phyloP scores from a whole-genome alignment of 2,113 vertebrate genomes.

The Hoplias malabaricus region DNA sequence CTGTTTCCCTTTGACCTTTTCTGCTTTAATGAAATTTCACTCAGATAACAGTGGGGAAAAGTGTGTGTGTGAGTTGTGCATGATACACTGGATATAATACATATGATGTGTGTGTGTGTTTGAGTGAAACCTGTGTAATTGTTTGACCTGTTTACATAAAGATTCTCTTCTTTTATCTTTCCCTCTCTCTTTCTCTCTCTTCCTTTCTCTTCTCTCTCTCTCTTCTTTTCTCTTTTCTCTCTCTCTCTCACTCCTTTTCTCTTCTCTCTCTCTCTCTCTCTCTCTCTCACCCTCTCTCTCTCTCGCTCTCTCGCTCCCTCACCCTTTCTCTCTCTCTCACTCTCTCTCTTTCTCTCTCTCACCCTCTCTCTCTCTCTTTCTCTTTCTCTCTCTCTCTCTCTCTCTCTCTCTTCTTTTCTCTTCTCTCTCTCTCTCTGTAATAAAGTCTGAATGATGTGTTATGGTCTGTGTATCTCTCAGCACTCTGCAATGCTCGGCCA shows the following conservation, averaged over 20 bases:
- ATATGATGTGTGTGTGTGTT: slow-evolving; percentile 15
- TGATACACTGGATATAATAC: too few relatives aligned
- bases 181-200: background rate
- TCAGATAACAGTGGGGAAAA: too few relatives aligned
- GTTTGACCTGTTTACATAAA: background rate
- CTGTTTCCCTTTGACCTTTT: slow-evolving; percentile 68
- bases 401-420: background rate
- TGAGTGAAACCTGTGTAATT: background rate
- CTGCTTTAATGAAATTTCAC: slow-evolving; percentile 66
- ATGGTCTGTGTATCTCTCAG: slow-evolving; percentile 42
- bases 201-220: background rate
- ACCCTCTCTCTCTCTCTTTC: background rate
- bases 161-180: background rate
- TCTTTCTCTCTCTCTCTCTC: background rate
- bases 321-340: background rate
- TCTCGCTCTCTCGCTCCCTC: background rate
- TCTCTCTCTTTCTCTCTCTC: background rate
- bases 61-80: too few relatives aligned
- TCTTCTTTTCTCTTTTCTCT: background rate
- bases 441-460: slow-evolving; percentile 29
- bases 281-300: background rate
- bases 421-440: slow-evolving; percentile 9
- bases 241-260: background rate
- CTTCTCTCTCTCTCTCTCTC: background rate
- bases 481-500: slow-evolving; percentile 47